Evolutionary conservation across 2,888 invertebrate genomes (phyloP).

Genomic region (Thyatira batis): DNA sequence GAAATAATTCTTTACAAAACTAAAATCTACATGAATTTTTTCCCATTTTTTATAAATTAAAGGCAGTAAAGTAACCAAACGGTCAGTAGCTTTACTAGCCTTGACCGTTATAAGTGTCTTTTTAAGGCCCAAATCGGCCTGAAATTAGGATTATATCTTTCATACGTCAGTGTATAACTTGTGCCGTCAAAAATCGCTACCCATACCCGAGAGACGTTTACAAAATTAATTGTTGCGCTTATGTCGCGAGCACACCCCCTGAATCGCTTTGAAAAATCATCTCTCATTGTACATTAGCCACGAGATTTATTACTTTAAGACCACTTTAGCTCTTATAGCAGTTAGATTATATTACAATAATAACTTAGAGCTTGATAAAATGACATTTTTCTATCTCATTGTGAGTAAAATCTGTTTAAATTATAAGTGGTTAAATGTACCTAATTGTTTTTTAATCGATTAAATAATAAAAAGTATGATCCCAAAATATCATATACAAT

Average conservation of each 20-base stretch:
- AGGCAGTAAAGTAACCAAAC: too few relatives aligned
- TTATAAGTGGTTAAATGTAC: neutral
- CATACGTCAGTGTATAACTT: slow-evolving; percentile 13
- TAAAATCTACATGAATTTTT: too few relatives aligned
- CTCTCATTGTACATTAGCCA: slow-evolving; percentile 54
- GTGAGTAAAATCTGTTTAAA: neutral
- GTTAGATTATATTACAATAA: neutral
- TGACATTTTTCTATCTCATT: neutral
- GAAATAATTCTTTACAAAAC: too few relatives aligned
- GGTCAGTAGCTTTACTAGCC: too few relatives aligned
- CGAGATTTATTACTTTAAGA: slow-evolving; percentile 49
- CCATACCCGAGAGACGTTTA: slow-evolving; percentile 49
- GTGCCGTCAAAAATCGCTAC: slow-evolving; percentile 15
- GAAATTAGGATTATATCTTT: neutral
- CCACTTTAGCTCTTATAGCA: slow-evolving; percentile 19
- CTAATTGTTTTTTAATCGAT: neutral
- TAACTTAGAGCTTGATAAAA: neutral
- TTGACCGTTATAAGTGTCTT: too few relatives aligned
- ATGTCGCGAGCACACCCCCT: slow-evolving; percentile 65
- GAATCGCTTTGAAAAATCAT: slow-evolving; percentile 76
- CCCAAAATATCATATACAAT: too few relatives aligned
- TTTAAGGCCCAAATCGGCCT: neutral
- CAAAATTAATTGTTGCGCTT: slow-evolving; percentile 76
- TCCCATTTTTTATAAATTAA: too few relatives aligned
- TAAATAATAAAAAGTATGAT: too few relatives aligned